phyloP scores from a whole-genome alignment of 30 jellyfish, hydroid and myxozoan species.

The Nemopilema nomurai region DNA sequence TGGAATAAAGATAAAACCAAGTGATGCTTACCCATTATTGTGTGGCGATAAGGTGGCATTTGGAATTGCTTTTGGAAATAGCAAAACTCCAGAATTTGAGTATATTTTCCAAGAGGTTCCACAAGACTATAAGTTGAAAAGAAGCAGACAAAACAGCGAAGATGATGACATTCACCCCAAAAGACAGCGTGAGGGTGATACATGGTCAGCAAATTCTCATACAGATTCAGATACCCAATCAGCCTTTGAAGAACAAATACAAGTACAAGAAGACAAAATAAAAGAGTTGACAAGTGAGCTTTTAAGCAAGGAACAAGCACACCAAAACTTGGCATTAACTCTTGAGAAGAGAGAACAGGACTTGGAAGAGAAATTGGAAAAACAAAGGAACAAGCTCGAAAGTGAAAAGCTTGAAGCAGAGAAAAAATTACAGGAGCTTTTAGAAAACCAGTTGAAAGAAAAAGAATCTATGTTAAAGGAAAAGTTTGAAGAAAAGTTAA shows the following conservation, averaged over 20 bases:
- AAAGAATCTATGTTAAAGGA: slow-evolving; percentile 66
- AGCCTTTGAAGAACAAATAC: slow-evolving; percentile 65
- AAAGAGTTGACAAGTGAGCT: slow-evolving; percentile 42
- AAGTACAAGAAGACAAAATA: slow-evolving; percentile 72
- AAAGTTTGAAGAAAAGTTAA: slow-evolving; percentile 74
- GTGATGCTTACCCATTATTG: slow-evolving; percentile 48
- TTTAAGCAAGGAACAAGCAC: slow-evolving; percentile 58
- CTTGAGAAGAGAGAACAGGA: slow-evolving; percentile 77
- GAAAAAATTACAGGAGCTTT: slow-evolving; percentile 47
- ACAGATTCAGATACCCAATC: not conserved
- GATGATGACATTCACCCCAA: not conserved
- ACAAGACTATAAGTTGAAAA: slow-evolving; percentile 10
- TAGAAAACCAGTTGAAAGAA: slow-evolving; percentile 73
- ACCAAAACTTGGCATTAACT: slow-evolving; percentile 38
- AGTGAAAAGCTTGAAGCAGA: slow-evolving; percentile 76
- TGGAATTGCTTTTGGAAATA: slow-evolving; percentile 81
- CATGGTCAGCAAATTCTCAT: not conserved
- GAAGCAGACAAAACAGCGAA: slow-evolving; percentile 10
- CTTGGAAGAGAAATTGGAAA: slow-evolving; percentile 49
- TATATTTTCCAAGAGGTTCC: slow-evolving; percentile 68
- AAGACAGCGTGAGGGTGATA: slow-evolving; percentile 2
- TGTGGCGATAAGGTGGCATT: slow-evolving; percentile 84
- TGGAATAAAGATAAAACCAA: slow-evolving; percentile 69
- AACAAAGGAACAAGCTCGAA: slow-evolving; percentile 67
- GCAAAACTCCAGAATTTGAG: slow-evolving; percentile 84